A percentile compares a stretch with the other conserved stretches of the same genome.
These are phyloP conservation scores for Trissoscelio sp. DNA, from an alignment of 2,888 invertebrate genomes.

Conservation along the genomic window DNA sequence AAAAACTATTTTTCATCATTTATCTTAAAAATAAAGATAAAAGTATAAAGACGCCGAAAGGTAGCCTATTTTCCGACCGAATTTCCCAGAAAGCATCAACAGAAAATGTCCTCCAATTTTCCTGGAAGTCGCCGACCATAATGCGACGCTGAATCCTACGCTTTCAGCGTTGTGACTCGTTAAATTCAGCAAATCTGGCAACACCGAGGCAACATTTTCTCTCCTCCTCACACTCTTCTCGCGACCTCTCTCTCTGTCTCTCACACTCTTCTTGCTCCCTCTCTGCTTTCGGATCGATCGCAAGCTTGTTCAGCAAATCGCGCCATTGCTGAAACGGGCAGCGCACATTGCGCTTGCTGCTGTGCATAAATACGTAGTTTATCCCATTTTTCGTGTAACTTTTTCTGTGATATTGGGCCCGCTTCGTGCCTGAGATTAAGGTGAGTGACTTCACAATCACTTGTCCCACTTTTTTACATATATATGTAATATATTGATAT, in stretches of 20 bases:
- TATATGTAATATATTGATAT: too few species aligned
- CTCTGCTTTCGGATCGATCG: slow-evolving; percentile 68
- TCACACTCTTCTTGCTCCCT: slow-evolving; percentile 56
- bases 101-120: slow-evolving; percentile 26
- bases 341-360: slow-evolving; percentile 79
- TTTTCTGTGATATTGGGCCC: slow-evolving; percentile 78
- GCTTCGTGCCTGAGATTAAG: slow-evolving; percentile 69
- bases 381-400: slow-evolving; percentile 74
- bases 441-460: slow-evolving; percentile 70
- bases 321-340: slow-evolving; percentile 82
- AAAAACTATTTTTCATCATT: too few species aligned
- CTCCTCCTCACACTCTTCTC: slow-evolving; percentile 68
- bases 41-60: too few species aligned
- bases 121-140: slow-evolving; percentile 29
- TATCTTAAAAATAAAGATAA: too few species aligned
- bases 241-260: slow-evolving; percentile 41
- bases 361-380: slow-evolving; percentile 71
- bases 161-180: slow-evolving; percentile 38
- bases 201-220: slow-evolving; percentile 65
- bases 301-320: slow-evolving; percentile 74
- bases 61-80: not conserved
- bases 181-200: slow-evolving; percentile 68
- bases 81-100: not conserved
- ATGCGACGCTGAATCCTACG: slow-evolving; percentile 25
- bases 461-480: not conserved